phyloP scores from a whole-genome alignment of 1,140 invertebrate genomes.

The Pteromalus puparum region DNA sequence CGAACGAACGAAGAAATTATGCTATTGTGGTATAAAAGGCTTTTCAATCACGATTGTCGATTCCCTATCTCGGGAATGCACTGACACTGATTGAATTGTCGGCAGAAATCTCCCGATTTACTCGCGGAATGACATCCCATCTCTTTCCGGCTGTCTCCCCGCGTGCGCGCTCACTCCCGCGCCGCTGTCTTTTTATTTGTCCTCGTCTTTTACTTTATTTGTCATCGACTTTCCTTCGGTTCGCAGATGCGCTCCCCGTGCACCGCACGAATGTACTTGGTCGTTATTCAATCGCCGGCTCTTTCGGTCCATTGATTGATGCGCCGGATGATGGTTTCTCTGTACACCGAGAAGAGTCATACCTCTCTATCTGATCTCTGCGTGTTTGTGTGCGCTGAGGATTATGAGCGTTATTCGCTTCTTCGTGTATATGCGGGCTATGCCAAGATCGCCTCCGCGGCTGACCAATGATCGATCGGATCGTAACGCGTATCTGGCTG shows the following conservation, averaged over 20 bases:
- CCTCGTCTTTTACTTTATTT: constrained; percentile 26
- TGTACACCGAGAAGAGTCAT: neutral
- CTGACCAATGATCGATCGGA: constrained; percentile 22
- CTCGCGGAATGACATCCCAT: constrained; percentile 2
- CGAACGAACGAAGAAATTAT: constrained; percentile 5
- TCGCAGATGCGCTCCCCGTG: neutral
- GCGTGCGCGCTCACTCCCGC: neutral
- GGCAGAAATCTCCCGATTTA: constrained; percentile 40
- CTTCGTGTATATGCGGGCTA: neutral
- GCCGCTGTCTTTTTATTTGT: neutral
- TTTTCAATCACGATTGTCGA: constrained; percentile 33
- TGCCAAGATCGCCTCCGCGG: neutral
- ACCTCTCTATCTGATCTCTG: neutral
- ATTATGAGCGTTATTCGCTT: neutral
- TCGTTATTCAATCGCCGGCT: constrained; percentile 20
- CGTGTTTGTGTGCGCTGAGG: neutral
- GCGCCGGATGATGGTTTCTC: constrained; percentile 5
- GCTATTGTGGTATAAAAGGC: constrained; percentile 25
- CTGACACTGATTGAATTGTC: constrained; percentile 52
- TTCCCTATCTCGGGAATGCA: constrained; percentile 5
- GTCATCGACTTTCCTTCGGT: constrained; percentile 19
- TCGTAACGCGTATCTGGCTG: neutral
- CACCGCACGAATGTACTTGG: neutral
- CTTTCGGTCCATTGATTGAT: constrained; percentile 21
- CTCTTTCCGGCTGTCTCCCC: neutral